Base-by-base conservation (phyloP, 2,797 vertebrate species). In the Poecilia picta region DNA sequence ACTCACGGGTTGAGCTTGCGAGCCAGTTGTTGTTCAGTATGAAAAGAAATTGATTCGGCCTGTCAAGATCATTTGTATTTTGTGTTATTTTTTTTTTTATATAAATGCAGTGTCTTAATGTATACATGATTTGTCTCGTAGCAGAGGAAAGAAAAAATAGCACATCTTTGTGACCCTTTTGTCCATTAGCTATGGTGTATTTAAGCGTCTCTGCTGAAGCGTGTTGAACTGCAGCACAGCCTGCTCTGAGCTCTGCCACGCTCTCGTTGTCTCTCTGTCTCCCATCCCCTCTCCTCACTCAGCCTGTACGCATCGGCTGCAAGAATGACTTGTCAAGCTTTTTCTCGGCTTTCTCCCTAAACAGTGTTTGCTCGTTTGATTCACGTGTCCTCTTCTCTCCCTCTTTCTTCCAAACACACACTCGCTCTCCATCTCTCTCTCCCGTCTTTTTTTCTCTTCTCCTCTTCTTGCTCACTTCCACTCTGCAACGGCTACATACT, bases 351-450 rank as follows among this genome's bases (percentile, higher is more conserved):
- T 90, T 94, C 87, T 90, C 96, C 94, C 91, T 92, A 89, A 95
- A 96, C 93, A 96, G 94, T 93, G 95, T 97, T 96, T 95, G 96
- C 96, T 94, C 96, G 96, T 98, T 97, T 97, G 97, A 98, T 97
- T 95, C 92, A 94, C 92, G 91, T 95, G 93, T 95, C 87, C 90
- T 94, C 90, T 92, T 95, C 90, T 94, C 92, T 94, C 91, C 91
- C 88, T 90, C 93, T 93, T 89, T 92, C 93, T 88, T 91, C 92
- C 93, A 68, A 68, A 68, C 64, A 94, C 93, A 94, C 93, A 93
- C 91, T 93, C 84, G 80, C 89, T 87, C 76, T 88, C 83, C 89
- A 89, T 92, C 89, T 91, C 53, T 73, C 84, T 89, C 68, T 87
- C 43, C 75, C 78, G 75, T 76, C 73, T 72, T 43, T 83, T 47